A percentile compares a stretch with the other conserved stretches of the same genome.
Evolutionary conservation across 2,113 vertebrate species (phyloP).

Genomic region (mouse (Mus musculus)): GRCm39 chr4:95617001-95617500

Average conservation of each 20-base stretch:
- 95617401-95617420: background rate
- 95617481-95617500: background rate
- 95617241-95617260: background rate
- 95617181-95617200: slow-evolving; percentile 83
- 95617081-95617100: slow-evolving; percentile 61
- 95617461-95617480: slow-evolving; percentile 38
- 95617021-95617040: slow-evolving; percentile 74
- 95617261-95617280: background rate
- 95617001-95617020: slow-evolving; percentile 73
- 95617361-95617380: background rate
- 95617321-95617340: background rate
- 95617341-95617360: background rate
- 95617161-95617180: slow-evolving; percentile 82
- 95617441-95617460: background rate
- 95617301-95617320: background rate
- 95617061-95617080: slow-evolving; percentile 77
- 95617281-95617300: too few relatives aligned
- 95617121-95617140: slow-evolving; percentile 69
- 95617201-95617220: slow-evolving; percentile 68
- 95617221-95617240: background rate
- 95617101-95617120: slow-evolving; percentile 82
- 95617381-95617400: background rate
- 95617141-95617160: slow-evolving; percentile 71
- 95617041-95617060: slow-evolving; percentile 83
- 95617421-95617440: background rate